phyloP scores from a whole-genome alignment of 2,888 invertebrate genomes.

The Platycnemis pennipes region DNA sequence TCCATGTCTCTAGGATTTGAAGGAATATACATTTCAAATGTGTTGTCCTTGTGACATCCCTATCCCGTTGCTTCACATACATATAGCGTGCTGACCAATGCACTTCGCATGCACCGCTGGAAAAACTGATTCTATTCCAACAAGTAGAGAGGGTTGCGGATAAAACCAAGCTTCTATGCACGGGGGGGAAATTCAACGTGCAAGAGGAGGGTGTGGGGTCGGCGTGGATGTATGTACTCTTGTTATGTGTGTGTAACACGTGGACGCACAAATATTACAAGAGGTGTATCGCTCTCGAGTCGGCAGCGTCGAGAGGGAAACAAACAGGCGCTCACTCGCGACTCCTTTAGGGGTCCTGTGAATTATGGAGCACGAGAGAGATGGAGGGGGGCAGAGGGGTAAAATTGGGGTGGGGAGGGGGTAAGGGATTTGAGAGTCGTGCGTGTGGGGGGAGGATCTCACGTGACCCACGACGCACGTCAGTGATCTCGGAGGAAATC shows the following conservation, averaged over 20 bases:
- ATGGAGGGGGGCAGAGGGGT: background rate
- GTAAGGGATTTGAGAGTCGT: no score
- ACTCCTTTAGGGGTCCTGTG: background rate
- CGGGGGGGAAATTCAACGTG: background rate
- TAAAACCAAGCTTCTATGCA: background rate
- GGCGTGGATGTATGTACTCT: background rate
- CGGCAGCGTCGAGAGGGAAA: background rate
- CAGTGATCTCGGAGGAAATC: no score
- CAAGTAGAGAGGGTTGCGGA: background rate
- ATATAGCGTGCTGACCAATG: no score
- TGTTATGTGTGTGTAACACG: background rate
- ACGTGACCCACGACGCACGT: background rate
- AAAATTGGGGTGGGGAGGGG: no score
- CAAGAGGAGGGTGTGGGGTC: background rate
- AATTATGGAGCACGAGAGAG: background rate
- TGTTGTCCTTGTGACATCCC: no score
- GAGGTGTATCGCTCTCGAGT: background rate
- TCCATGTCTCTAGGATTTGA: no score
- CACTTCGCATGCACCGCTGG: background rate
- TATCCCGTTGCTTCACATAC: no score
- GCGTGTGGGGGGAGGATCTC: no score
- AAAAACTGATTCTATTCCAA: background rate
- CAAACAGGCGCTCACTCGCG: background rate
- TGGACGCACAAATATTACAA: conserved; percentile 4
- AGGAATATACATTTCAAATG: no score